These are phyloP conservation scores for Coluber constrictor DNA, from an alignment of 2,797 vertebrate genomes.

Conservation along the genomic window DNA sequence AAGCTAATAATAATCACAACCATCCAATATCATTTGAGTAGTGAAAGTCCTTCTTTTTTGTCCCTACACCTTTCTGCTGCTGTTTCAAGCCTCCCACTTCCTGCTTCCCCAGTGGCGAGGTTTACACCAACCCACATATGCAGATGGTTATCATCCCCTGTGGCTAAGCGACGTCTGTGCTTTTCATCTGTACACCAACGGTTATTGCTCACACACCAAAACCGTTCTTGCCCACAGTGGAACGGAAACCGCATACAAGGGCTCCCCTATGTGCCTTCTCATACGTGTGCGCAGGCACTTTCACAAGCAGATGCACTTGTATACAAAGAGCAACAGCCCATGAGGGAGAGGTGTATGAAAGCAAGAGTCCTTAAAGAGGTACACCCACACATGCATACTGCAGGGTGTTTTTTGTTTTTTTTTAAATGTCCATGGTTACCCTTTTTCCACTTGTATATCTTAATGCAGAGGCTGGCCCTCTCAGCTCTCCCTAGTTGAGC, in stretches of 20 bases:
- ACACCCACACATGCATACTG: neutral
- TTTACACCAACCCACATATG: slow-evolving; percentile 23
- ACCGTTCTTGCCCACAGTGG: slow-evolving; percentile 14
- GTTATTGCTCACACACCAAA: slow-evolving; percentile 21
- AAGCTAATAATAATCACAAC: neutral
- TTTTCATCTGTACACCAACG: slow-evolving; percentile 13
- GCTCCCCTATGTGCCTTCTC: neutral
- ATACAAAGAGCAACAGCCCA: neutral
- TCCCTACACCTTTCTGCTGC: neutral
- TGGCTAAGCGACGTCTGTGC: slow-evolving; percentile 13
- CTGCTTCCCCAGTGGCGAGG: neutral
- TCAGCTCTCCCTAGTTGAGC: neutral
- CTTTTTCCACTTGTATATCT: neutral
- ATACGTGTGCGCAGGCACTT: neutral
- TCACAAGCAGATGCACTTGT: neutral
- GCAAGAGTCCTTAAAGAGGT: neutral
- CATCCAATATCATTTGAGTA: neutral
- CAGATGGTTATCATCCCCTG: slow-evolving; percentile 24
- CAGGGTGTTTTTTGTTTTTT: neutral
- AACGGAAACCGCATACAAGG: slow-evolving; percentile 23
- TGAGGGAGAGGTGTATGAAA: neutral
- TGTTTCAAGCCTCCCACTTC: slow-evolving; percentile 6
- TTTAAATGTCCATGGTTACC: neutral
- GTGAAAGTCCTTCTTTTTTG: neutral
- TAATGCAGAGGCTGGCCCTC: neutral